Base-by-base conservation (phyloP, 2,888 invertebrate genomes). In the Epiperipatus broadwayi region DNA sequence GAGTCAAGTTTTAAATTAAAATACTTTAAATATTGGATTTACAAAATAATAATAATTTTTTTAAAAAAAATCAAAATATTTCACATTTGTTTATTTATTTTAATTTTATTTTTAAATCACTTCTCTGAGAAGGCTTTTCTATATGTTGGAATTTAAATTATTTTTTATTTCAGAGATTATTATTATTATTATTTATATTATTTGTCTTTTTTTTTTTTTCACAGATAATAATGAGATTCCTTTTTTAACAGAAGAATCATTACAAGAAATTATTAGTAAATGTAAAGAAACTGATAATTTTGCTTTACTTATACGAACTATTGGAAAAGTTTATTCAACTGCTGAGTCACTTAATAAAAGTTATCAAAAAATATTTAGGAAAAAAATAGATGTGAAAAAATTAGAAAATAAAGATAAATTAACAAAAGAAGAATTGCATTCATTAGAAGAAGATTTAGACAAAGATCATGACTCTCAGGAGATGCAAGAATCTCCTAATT, bases 401-500 rank as follows among this genome's bases (percentile, higher is more conserved):
- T n/a, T n/a, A 10, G 18, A 10, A 18, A 12, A 7, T 18, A 42
- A 38, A 35, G 41, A 43, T 22, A 44, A 43, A 35, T 30, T 48
- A 42, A 72, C 71, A 49, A 78, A 78, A 53, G 77, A 78, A 58
- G 73, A 75, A 45, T 65, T 74, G n/a, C 62, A 75, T 37, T 68
- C 72, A 5, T 59, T 76, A 41, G 76, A 77, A 55, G 73, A 72
- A 37, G 84, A 85, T 55, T 70, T 73, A 46, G 85, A 87, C 50
- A 85, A 85, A 60, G 85, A 85, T 53, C 74, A 77, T 50, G 84
- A 85, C 52, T 73, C 77, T 50, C 46, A 49, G 34, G 51, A 52
- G 43, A 36, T 41, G 68, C n/a, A n/a, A n/a, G n/a, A n/a, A n/a
- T n/a, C n/a, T 3, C 31, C 34, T 16, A 5, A 30, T 18, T 20